These are phyloP conservation scores for Gila robusta DNA, from an alignment of 2,797 vertebrate species.

Conservation along the genomic window DNA sequence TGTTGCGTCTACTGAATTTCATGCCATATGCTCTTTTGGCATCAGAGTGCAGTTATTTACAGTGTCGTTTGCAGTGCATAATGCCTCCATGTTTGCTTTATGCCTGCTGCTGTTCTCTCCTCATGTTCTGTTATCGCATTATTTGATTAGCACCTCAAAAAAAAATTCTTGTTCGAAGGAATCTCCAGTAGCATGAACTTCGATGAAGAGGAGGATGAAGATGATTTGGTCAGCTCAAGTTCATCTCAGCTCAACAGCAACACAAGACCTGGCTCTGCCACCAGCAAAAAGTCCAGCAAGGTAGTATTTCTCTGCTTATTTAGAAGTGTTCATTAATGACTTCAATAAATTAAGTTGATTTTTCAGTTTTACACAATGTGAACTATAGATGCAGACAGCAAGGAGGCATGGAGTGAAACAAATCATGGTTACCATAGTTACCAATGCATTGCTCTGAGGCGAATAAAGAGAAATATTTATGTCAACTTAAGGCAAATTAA, in stretches of 20 bases:
- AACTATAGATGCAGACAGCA: not conserved
- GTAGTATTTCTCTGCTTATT: conserved; percentile 69
- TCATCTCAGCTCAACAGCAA: conserved; percentile 98
- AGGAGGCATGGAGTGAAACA: not conserved
- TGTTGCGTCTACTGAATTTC: conserved; percentile 22
- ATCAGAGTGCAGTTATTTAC: conserved; percentile 27
- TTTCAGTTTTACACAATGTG: not conserved
- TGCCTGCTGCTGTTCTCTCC: conserved; percentile 18
- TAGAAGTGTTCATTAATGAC: not conserved
- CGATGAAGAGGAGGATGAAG: conserved; percentile 95
- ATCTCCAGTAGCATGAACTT: conserved; percentile 99
- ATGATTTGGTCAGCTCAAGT: conserved; percentile 96
- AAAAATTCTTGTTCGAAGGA: conserved; percentile 76
- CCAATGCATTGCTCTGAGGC: not conserved
- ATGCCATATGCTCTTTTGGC: conserved; percentile 20
- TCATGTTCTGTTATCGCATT: conserved; percentile 8
- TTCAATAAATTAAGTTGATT: not conserved
- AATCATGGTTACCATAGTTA: not conserved
- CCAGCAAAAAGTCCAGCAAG: conserved; percentile 95
- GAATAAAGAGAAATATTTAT: no score
- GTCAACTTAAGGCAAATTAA: no score
- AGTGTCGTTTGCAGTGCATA: conserved; percentile 33
- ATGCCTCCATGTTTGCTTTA: conserved; percentile 35
- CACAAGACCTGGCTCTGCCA: conserved; percentile 94
- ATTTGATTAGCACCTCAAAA: conserved; percentile 15